Base-by-base conservation (phyloP, 2,888 invertebrate genomes). In the Drosophila antonietae region DNA sequence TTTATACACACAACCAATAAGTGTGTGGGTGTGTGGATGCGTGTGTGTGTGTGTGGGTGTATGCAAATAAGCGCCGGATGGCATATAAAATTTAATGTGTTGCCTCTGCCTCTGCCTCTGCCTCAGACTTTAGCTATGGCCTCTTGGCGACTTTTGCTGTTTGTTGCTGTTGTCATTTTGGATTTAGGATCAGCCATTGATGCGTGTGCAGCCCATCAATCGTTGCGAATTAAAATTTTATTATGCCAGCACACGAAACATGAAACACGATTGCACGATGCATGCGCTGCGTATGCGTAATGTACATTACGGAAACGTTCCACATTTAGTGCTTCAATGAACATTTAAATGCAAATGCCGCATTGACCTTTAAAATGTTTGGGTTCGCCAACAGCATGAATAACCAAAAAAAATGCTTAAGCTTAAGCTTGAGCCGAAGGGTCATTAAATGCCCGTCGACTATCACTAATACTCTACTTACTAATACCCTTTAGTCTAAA, bases 141-240 rank as follows among this genome's bases (percentile, higher is more conserved):
- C 56, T 59, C 35, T n/a, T 57, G 20, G 57, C 52, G 23, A 14
- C 47, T 70, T 49, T 12, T 53, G 47, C 44, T 37, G 39, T 23
- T 35, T 58, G 51, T 49, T 14, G 49, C 9, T 72, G 58, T 59
- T 60, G 68, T 64, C 63, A 64, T 28, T 33, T 55, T 37, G 65
- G 64, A 61, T 65, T 71, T 68, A 60, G 64, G 39, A 49, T 46
- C 39, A 64, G 39, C 52, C 52, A 59, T 61, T 75, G 68, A 55
- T 52, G 73, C 70, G 70, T 68, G 71, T 62, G 66, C 68, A 64
- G 70, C 23, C 68, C 83, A 85, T 83, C 88, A 88, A 80, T 80
- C 83, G 88, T 80, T 73, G 64, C n/a, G 79, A 83, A 87, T 84
- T 89, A 87, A 87, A 87, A 84, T 84, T 89, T 83, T 83, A 89